Conservation (phyloP, 2,888 invertebrate genomes). For the Stenodema calcarata region DNA sequence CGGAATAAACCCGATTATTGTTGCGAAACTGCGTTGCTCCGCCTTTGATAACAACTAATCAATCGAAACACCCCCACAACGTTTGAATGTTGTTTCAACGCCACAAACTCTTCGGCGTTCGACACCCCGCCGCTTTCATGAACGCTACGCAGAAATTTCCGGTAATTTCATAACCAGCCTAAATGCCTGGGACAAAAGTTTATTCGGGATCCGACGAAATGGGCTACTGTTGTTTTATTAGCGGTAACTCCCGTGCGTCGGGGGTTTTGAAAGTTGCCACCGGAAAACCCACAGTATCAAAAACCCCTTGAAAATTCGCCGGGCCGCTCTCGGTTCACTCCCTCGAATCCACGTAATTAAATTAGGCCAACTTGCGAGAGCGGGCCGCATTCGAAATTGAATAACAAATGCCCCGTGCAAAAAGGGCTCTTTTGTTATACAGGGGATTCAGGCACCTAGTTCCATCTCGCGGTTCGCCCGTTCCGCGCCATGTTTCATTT, state of each 20-base stretch:
- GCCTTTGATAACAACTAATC: too few relatives aligned
- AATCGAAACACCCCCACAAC: too few relatives aligned
- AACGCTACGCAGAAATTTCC: too few relatives aligned
- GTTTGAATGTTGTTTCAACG: too few relatives aligned
- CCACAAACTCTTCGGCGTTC: too few relatives aligned
- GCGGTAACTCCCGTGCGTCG: background rate
- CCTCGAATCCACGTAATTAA: background rate
- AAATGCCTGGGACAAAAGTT: background rate
- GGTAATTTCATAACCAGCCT: background rate
- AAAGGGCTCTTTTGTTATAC: slow-evolving; percentile 1
- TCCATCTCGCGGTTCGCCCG: background rate
- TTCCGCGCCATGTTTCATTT: slow-evolving; percentile 12
- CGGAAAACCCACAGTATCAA: background rate
- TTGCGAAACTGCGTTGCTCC: too few relatives aligned
- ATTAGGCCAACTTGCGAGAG: background rate
- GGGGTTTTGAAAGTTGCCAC: background rate
- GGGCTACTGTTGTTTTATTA: background rate
- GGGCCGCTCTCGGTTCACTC: background rate
- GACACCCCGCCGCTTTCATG: too few relatives aligned
- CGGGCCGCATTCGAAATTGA: slow-evolving; percentile 7
- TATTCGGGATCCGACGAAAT: background rate
- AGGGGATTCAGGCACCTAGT: background rate
- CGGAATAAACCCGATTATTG: too few relatives aligned
- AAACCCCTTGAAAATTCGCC: background rate
- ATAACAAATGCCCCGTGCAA: slow-evolving; percentile 15